A percentile compares a stretch with the other conserved stretches of the same genome.
Conservation (phyloP, 2,888 invertebrate species). For the Aelia acuminata region DNA sequence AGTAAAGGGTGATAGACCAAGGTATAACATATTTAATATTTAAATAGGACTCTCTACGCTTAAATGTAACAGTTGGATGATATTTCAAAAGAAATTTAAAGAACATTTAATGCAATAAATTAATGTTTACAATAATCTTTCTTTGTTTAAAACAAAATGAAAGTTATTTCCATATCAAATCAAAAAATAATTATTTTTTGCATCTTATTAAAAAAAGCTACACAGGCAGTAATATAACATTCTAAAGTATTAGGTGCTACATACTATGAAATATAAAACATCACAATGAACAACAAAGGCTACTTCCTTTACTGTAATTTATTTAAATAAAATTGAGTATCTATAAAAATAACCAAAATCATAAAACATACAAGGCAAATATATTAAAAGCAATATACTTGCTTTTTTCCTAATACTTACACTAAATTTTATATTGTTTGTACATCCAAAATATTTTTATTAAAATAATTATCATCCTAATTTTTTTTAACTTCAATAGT, state of each 20-base stretch:
- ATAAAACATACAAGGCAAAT: neutral
- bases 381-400: neutral
- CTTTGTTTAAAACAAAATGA: neutral
- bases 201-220: neutral
- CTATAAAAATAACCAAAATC: neutral
- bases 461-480: neutral
- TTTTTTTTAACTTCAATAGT: neutral
- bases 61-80: neutral
- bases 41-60: neutral
- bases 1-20: neutral
- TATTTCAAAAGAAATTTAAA: neutral
- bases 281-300: neutral
- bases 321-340: neutral
- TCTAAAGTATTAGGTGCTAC: neutral
- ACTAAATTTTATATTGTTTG: neutral
- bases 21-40: neutral
- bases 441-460: neutral
- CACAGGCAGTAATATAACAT: neutral
- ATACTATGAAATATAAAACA: neutral
- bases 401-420: neutral
- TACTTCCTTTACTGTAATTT: neutral
- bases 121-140: constrained; percentile 4
- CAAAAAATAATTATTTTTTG: neutral
- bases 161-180: neutral
- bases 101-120: neutral